A percentile compares a stretch with the other conserved stretches of the same genome.
Conservation (phyloP, 2,113 vertebrate genomes). For the Proteles cristata region DNA sequence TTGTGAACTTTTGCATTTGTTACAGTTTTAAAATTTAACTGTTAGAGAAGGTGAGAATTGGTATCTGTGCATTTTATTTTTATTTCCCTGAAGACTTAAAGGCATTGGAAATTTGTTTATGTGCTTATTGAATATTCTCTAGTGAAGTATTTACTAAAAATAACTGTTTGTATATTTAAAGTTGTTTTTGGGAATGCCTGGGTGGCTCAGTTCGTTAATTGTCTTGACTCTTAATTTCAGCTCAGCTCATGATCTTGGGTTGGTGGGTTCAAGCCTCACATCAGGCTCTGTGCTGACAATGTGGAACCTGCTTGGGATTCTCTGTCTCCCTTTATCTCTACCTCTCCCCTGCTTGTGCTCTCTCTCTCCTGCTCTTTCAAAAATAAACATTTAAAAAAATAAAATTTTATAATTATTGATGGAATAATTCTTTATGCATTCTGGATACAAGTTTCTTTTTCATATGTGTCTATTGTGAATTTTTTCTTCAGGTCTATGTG, state of each 20-base stretch:
- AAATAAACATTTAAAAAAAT: too few relatives aligned
- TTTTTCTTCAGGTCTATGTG: neutral
- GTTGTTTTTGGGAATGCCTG: neutral
- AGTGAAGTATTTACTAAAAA: neutral
- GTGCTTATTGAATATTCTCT: slow-evolving; percentile 26
- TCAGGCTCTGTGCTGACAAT: too few relatives aligned
- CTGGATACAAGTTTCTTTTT: neutral
- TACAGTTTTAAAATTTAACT: neutral
- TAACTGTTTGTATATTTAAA: neutral
- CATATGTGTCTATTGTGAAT: neutral
- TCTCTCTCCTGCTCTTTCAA: too few relatives aligned
- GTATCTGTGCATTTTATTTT: neutral
- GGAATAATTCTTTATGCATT: neutral
- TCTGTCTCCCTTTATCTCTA: too few relatives aligned
- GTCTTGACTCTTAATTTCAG: too few relatives aligned
- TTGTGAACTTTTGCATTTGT: neutral
- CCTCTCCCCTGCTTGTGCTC: too few relatives aligned
- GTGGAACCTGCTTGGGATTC: too few relatives aligned
- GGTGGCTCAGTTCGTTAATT: too few relatives aligned
- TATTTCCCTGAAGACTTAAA: neutral
- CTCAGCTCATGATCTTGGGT: too few relatives aligned
- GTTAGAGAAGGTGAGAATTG: neutral
- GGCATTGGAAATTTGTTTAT: neutral
- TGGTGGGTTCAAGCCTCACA: too few relatives aligned
- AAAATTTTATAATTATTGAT: neutral